Evolutionary conservation across 2,113 vertebrate genomes (phyloP).

Genomic region (Vimba vimba): DNA sequence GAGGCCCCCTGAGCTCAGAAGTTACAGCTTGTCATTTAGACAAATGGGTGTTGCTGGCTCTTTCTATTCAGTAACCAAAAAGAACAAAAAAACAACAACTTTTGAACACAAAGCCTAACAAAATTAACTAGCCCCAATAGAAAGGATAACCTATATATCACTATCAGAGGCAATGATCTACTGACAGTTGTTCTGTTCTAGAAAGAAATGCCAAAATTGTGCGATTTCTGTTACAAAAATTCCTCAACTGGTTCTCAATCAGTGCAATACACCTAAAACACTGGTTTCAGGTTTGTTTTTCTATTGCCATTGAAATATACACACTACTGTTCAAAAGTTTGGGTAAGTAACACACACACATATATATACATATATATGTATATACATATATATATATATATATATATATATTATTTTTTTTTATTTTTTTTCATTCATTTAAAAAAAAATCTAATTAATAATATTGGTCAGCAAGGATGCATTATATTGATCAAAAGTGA

Average conservation of each 20-base stretch:
- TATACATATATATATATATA: no score
- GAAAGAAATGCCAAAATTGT: neutral
- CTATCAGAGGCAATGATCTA: neutral
- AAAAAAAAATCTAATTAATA: neutral
- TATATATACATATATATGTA: no score
- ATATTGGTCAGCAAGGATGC: neutral
- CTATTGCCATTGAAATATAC: neutral
- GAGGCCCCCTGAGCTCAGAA: neutral
- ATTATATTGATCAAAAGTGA: neutral
- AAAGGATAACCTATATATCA: slow-evolving; percentile 3
- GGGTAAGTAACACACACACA: neutral
- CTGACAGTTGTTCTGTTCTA: neutral
- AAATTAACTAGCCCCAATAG: slow-evolving; percentile 14
- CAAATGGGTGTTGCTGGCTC: neutral
- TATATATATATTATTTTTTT: no score
- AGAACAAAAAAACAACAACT: neutral
- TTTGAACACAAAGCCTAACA: slow-evolving; percentile 6
- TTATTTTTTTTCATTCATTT: no score
- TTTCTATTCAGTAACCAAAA: slow-evolving; percentile 12
- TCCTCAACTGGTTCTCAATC: neutral
- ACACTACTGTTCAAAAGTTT: neutral
- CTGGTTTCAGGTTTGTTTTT: neutral
- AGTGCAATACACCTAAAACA: neutral
- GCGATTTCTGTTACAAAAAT: neutral
- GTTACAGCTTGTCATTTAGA: slow-evolving; percentile 4